Evolutionary conservation across 2,797 vertebrate genomes (phyloP), one percentile per base, ranked within the genome.

Genomic region (Tarsius wallacei): DNA sequence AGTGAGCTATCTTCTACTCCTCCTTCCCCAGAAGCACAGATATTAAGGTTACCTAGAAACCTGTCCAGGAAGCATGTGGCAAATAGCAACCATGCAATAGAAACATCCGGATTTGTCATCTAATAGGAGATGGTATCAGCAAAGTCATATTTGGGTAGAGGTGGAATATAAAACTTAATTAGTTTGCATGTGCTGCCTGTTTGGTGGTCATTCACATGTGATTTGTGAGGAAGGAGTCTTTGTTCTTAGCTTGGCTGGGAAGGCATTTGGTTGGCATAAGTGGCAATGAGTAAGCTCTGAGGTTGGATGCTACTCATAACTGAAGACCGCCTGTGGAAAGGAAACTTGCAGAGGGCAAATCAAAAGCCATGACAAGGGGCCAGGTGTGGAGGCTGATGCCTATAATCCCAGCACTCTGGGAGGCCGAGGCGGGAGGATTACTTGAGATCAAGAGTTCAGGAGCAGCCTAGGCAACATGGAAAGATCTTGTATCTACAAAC

Each of bases 31-130:
- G 97, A 92, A 96, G 61, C 78, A 22, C 63, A 66, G 88, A 77
- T 71, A 97, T 97, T 94, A 94, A 71, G 76, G 61, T 97, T 93
- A 98, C 96, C 94, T 93, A 92, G 97, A 97, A 95, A 97, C 89
- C 85, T 55, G 68, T 36, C 87, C 31, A 64, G 83, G 87, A 97
- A 97, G 76, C 15, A 36, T 84, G 68, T 68, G 57, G 91, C 91
- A 91, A 83, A 33, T 26, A 80, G 94, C 89, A 89, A 47, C 88
- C 33, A 1, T 4, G 95, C 66, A 22, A 89, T 14, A 68, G 94
- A 90, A 97, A 93, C 71, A 95, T 93, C 96, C 2, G 10, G 68
- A 73, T 93, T 61, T 19, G 10, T 93, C 95, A 90, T 87, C 91
- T 83, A 76, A 90, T 70, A 78, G 96, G 83, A 94, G 85, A 97